Percentiles rank a stretch among this genome's conserved stretches.
Evolutionary conservation across 2,888 invertebrate genomes (phyloP).

Genomic region (Cheilosia impressa): DNA sequence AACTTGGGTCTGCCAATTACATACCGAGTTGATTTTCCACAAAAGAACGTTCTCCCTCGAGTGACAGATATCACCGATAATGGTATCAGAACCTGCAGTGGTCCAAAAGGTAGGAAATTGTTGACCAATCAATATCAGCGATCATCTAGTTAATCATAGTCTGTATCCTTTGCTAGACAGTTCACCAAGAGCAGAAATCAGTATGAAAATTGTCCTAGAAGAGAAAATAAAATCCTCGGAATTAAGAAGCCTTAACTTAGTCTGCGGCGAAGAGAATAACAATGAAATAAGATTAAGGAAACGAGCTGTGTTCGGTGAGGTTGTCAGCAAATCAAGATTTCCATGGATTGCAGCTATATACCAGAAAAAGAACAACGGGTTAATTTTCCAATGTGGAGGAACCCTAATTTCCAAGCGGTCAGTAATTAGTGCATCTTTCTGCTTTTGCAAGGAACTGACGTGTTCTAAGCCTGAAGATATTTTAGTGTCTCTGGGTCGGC

Average conservation of each 20-base stretch:
- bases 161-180: too few relatives aligned
- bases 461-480: constrained; percentile 23
- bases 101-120: constrained; percentile 84
- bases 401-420: constrained; percentile 79
- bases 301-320: constrained; percentile 76
- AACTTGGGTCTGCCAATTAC: constrained; percentile 80
- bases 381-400: constrained; percentile 81
- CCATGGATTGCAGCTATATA: constrained; percentile 88
- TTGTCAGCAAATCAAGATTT: constrained; percentile 84
- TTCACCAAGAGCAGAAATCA: too few relatives aligned
- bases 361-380: constrained; percentile 80
- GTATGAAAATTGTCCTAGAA: too few relatives aligned
- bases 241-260: constrained; percentile 8
- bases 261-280: constrained; percentile 78
- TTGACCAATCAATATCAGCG: too few relatives aligned
- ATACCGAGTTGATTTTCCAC: constrained; percentile 86
- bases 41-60: constrained; percentile 85
- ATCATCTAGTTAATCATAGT: too few relatives aligned
- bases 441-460: constrained; percentile 76
- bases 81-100: constrained; percentile 85
- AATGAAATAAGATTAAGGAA: constrained; percentile 20
- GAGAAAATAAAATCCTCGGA: neutral
- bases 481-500: constrained; percentile 81
- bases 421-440: constrained; percentile 83
- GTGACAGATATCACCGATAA: constrained; percentile 86